Evolutionary conservation across 2,797 vertebrate genomes (phyloP).

Genomic region (Gymnothorax javanicus): DNA sequence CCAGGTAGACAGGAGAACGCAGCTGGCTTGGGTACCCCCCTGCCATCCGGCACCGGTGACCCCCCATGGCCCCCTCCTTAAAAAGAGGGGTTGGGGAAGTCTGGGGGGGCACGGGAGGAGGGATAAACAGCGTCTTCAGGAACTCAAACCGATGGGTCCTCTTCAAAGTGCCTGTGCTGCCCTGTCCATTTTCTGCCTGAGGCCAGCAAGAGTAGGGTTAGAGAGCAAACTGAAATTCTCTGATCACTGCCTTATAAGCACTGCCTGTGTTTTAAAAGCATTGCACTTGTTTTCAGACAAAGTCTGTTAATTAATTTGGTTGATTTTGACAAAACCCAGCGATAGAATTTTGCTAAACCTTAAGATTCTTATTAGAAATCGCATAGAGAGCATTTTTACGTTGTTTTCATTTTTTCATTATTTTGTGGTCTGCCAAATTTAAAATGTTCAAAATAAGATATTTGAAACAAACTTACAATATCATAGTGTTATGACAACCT

Average conservation of each 20-base stretch:
- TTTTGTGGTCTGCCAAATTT: background rate
- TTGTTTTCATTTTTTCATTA: too few relatives aligned
- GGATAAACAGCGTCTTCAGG: slow-evolving; percentile 51
- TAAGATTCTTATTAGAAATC: too few relatives aligned
- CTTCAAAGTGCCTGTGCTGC: slow-evolving; percentile 6
- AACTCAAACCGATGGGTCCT: slow-evolving; percentile 30
- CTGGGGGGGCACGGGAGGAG: slow-evolving; percentile 40
- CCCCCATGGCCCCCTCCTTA: slow-evolving; percentile 19
- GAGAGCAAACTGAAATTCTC: background rate
- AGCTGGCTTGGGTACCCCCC: slow-evolving; percentile 66
- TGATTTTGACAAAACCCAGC: background rate
- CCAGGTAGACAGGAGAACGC: slow-evolving; percentile 62
- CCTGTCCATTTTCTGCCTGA: slow-evolving; percentile 35
- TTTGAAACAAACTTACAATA: background rate
- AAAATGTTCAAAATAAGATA: slow-evolving; percentile 9
- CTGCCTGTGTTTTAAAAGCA: too few relatives aligned
- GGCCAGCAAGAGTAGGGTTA: background rate
- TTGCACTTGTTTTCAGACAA: background rate
- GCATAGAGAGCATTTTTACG: too few relatives aligned
- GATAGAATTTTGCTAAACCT: too few relatives aligned
- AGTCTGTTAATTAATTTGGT: background rate
- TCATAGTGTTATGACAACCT: background rate
- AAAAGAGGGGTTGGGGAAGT: background rate
- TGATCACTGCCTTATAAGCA: background rate
- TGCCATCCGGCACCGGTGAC: background rate